Conservation (phyloP, 1,140 invertebrate species). For the Nephila pilipes region DNA sequence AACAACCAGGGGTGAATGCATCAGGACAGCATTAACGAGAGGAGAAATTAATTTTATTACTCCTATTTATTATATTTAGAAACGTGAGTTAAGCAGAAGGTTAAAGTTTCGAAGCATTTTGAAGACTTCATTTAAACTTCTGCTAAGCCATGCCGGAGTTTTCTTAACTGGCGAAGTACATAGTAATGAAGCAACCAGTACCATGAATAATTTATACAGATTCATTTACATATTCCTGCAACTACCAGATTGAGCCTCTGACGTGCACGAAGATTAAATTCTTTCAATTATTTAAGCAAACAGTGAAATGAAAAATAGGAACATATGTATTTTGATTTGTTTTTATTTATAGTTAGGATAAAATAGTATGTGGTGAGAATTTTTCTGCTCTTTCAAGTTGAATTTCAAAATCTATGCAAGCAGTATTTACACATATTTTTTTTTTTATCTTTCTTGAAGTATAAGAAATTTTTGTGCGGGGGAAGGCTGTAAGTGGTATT, state of each 20-base stretch:
- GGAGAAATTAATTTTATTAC: slow-evolving; percentile 27
- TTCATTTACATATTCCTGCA: background rate
- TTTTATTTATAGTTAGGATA: no score
- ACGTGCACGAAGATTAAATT: background rate
- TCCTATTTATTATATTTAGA: background rate
- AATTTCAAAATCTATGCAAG: no score
- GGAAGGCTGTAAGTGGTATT: no score
- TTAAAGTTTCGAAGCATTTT: background rate
- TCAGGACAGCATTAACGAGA: background rate
- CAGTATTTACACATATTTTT: no score
- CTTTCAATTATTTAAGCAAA: background rate
- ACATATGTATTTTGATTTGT: no score
- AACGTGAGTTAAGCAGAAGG: background rate
- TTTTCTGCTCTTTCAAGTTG: no score
- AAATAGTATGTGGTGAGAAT: no score
- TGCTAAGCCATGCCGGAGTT: background rate
- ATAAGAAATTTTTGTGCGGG: no score
- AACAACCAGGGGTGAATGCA: background rate
- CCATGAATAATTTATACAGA: slow-evolving; percentile 27
- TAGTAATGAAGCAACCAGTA: slow-evolving; percentile 11
- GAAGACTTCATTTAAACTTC: background rate
- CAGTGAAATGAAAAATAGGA: background rate
- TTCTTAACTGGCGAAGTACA: slow-evolving; percentile 7
- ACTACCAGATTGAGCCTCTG: background rate
- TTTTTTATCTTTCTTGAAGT: no score